Conservation (phyloP, 2,888 invertebrate species). For the Acronicta leporina region DNA sequence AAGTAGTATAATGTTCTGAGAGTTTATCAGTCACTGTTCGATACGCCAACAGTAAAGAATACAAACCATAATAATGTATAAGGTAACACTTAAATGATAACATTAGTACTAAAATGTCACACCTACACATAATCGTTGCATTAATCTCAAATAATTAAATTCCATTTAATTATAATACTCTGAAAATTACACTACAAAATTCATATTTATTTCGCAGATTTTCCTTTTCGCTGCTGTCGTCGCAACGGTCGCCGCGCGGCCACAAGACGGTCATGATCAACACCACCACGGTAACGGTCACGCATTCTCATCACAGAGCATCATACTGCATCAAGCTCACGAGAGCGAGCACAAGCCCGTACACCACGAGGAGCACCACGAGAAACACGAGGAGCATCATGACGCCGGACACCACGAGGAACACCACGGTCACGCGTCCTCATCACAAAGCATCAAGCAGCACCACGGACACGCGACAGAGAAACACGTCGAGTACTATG, state of each 20-base stretch:
- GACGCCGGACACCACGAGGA: constrained; percentile 25
- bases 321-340: constrained; percentile 63
- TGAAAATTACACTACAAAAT: no score
- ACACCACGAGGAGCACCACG: constrained; percentile 13
- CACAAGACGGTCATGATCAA: constrained; percentile 44
- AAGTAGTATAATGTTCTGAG: constrained; percentile 14
- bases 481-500: constrained; percentile 61
- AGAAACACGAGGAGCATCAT: constrained; percentile 22
- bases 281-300: constrained; percentile 31
- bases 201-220: not conserved
- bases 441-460: constrained; percentile 60
- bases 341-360: constrained; percentile 28
- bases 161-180: no score
- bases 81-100: constrained; percentile 15
- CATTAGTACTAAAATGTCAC: no score
- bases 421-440: constrained; percentile 49
- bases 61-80: constrained; percentile 40
- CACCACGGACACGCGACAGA: constrained; percentile 55
- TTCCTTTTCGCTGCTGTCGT: constrained; percentile 31
- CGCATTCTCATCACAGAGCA: constrained; percentile 65
- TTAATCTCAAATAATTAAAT: no score
- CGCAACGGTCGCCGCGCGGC: constrained; percentile 38
- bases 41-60: constrained; percentile 18
- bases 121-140: no score
- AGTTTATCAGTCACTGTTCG: constrained; percentile 36